Evolutionary conservation across 2,888 invertebrate species (phyloP).

Genomic region (Ormyrus pomaceus): DNA sequence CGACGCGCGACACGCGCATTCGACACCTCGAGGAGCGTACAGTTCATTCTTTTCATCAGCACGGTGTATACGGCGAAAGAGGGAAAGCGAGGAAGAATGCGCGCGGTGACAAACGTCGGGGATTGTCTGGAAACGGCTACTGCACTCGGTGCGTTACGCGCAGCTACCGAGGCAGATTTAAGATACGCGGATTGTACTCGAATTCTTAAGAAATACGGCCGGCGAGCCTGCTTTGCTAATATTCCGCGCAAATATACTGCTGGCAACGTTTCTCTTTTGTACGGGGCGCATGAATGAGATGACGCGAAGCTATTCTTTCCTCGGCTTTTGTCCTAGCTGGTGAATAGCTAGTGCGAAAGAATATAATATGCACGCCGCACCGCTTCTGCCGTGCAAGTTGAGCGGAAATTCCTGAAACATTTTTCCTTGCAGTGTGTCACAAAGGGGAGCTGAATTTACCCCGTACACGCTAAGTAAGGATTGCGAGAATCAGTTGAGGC

Average conservation of each 20-base stretch:
- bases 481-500: too few relatives aligned
- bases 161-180: too few relatives aligned
- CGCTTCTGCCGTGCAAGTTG: too few relatives aligned
- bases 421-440: too few relatives aligned
- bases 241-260: constrained; percentile 13
- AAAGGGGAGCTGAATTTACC: too few relatives aligned
- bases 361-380: too few relatives aligned
- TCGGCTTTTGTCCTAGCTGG: too few relatives aligned
- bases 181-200: too few relatives aligned
- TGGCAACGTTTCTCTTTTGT: neutral
- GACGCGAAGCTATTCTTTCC: neutral
- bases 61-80: neutral
- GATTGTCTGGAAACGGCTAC: constrained; percentile 21
- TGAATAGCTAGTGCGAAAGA: too few relatives aligned
- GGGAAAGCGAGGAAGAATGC: neutral
- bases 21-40: neutral
- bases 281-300: neutral
- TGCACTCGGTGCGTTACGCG: neutral
- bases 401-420: too few relatives aligned
- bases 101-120: neutral
- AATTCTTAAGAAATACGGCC: neutral
- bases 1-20: neutral
- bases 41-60: neutral
- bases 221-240: neutral
- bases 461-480: neutral